phyloP scores from a whole-genome alignment of 1,140 invertebrate species.

The Dryas iulia region DNA sequence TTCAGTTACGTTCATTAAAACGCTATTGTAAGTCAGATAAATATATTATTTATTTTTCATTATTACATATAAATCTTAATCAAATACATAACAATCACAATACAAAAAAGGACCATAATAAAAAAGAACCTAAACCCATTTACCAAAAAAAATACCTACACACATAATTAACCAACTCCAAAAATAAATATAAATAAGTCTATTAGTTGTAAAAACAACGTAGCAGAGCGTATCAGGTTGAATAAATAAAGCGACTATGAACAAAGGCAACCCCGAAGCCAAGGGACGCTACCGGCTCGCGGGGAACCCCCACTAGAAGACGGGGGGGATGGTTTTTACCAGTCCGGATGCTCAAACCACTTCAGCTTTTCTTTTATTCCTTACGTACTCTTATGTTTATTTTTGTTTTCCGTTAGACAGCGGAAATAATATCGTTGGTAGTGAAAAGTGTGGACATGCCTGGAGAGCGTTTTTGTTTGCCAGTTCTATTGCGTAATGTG shows the following conservation, averaged over 20 bases:
- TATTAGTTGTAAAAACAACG: constrained; percentile 42
- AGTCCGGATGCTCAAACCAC: constrained; percentile 69
- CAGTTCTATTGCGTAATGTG: neutral
- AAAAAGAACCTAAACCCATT: neutral
- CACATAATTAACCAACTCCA: neutral
- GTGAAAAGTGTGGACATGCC: constrained; percentile 46
- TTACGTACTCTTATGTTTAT: constrained; percentile 72
- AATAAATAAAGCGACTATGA: constrained; percentile 63
- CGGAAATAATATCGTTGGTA: constrained; percentile 69
- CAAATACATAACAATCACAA: neutral
- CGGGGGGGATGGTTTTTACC: constrained; percentile 38
- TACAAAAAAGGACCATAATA: neutral
- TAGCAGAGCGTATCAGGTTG: constrained; percentile 44
- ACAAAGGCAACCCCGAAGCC: constrained; percentile 61
- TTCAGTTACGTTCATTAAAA: too few relatives aligned
- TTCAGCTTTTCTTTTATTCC: constrained; percentile 75
- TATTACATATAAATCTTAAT: too few relatives aligned
- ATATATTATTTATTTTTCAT: too few relatives aligned
- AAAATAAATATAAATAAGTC: constrained; percentile 38
- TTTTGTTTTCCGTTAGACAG: constrained; percentile 76
- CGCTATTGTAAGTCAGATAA: too few relatives aligned
- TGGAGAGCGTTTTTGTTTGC: constrained; percentile 1
- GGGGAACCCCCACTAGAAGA: constrained; percentile 28
- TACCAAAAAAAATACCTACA: neutral
- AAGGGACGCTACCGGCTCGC: constrained; percentile 51